A percentile compares a stretch with the other conserved stretches of the same genome.
These are phyloP conservation scores for Pocillopora damicornis DNA, from an alignment of 64 coral and sea anemone species.

Conservation along the genomic window DNA sequence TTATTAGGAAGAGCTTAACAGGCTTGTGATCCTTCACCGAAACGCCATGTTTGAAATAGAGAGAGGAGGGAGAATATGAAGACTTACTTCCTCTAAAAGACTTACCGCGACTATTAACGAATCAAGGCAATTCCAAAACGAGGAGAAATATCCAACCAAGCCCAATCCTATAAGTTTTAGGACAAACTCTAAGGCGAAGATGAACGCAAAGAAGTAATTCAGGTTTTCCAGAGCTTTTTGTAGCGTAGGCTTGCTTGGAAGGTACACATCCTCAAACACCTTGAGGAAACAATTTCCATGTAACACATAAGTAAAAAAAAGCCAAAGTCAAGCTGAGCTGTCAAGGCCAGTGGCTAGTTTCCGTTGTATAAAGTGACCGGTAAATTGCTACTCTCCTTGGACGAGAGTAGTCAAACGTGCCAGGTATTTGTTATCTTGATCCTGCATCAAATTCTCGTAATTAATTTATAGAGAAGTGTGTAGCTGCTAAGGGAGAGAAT, in stretches of 20 bases:
- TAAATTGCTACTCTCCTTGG: too few species aligned
- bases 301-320: too few species aligned
- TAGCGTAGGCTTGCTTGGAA: conserved; percentile 36
- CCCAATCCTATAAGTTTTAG: conserved; percentile 56
- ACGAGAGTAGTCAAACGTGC: too few species aligned
- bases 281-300: background rate
- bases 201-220: conserved; percentile 58
- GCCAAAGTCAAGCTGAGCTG: too few species aligned
- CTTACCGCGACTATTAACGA: conserved; percentile 62
- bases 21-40: too few species aligned
- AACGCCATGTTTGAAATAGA: background rate
- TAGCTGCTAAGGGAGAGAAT: too few species aligned
- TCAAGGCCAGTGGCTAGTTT: too few species aligned
- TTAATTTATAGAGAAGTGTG: too few species aligned
- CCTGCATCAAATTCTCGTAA: too few species aligned
- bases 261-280: conserved; percentile 61
- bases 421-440: too few species aligned
- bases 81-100: background rate
- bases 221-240: conserved; percentile 28
- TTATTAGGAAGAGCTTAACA: too few species aligned
- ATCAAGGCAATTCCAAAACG: conserved; percentile 64
- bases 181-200: conserved; percentile 57
- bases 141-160: conserved; percentile 54
- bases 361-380: too few species aligned
- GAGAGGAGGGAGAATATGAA: background rate